These are phyloP conservation scores for Drosophila siamana DNA, from an alignment of 2,888 invertebrate genomes.

Conservation along the genomic window DNA sequence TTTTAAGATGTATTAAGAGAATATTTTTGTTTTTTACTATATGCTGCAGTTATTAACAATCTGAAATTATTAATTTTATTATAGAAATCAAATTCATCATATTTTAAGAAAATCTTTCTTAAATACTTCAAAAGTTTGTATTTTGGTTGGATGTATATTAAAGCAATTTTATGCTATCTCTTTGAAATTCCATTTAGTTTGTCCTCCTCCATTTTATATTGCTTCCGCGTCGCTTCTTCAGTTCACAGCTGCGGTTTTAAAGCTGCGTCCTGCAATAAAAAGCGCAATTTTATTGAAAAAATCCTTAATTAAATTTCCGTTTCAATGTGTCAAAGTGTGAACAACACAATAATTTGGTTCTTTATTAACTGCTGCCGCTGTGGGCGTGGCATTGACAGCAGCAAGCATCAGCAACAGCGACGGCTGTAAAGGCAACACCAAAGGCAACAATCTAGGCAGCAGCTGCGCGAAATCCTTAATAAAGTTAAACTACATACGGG, in stretches of 20 bases:
- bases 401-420: conserved; percentile 16
- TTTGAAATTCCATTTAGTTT: background rate
- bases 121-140: too few species aligned
- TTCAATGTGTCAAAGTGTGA: conserved; percentile 83
- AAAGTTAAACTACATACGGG: conserved; percentile 68
- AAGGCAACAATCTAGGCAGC: conserved; percentile 72
- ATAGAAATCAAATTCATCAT: too few species aligned
- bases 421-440: conserved; percentile 33
- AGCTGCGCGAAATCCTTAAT: conserved; percentile 79
- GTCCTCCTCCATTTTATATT: background rate
- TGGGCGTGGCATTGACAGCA: conserved; percentile 41
- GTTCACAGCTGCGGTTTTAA: conserved; percentile 39
- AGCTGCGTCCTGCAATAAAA: conserved; percentile 49
- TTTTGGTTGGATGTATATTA: too few species aligned
- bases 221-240: background rate
- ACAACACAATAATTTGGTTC: conserved; percentile 81
- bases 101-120: too few species aligned
- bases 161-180: background rate
- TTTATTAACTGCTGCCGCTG: conserved; percentile 69
- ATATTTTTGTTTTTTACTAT: too few species aligned
- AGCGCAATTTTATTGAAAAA: conserved; percentile 70
- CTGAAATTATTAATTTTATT: too few species aligned
- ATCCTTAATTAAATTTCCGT: conserved; percentile 82
- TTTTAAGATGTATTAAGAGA: too few species aligned
- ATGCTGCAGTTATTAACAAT: too few species aligned